phyloP scores from a whole-genome alignment of 35 echinoderm and acorn worm genomes.

The Hemicentrotus pulcherrimus region DNA sequence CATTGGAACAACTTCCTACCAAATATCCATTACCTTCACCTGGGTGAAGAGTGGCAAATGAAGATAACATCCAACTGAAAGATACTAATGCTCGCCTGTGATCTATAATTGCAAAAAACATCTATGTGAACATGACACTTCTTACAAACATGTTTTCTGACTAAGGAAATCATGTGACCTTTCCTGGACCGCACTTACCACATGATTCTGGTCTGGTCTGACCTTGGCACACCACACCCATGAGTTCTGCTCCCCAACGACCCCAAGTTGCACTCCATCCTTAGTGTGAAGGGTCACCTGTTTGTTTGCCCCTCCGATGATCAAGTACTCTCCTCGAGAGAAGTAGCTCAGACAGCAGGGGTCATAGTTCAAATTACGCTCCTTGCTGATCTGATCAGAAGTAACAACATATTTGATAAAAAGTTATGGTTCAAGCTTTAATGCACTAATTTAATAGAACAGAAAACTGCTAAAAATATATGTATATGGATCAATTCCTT shows the following conservation, averaged over 20 bases:
- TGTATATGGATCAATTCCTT: too few species aligned
- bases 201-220: conserved; percentile 98
- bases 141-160: neutral
- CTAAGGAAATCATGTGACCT: too few species aligned
- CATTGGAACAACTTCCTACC: neutral
- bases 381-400: conserved; percentile 73
- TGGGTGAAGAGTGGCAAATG: neutral
- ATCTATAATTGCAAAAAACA: too few species aligned
- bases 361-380: conserved; percentile 79
- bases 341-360: conserved; percentile 87
- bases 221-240: conserved; percentile 98
- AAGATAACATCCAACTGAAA: too few species aligned
- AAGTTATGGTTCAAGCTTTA: neutral
- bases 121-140: neutral
- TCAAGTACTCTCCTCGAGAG: conserved; percentile 91
- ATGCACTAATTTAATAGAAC: neutral
- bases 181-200: conserved; percentile 65
- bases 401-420: conserved; percentile 10
- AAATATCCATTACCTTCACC: neutral
- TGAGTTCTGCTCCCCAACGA: conserved; percentile 94
- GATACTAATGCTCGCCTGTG: too few species aligned
- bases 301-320: conserved; percentile 91
- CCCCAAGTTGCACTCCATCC: conserved; percentile 88
- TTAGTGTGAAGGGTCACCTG: conserved; percentile 82
- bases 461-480: too few species aligned